Evolutionary conservation across 2,797 vertebrate genomes (phyloP).

Genomic region (Squalus acanthias): DNA sequence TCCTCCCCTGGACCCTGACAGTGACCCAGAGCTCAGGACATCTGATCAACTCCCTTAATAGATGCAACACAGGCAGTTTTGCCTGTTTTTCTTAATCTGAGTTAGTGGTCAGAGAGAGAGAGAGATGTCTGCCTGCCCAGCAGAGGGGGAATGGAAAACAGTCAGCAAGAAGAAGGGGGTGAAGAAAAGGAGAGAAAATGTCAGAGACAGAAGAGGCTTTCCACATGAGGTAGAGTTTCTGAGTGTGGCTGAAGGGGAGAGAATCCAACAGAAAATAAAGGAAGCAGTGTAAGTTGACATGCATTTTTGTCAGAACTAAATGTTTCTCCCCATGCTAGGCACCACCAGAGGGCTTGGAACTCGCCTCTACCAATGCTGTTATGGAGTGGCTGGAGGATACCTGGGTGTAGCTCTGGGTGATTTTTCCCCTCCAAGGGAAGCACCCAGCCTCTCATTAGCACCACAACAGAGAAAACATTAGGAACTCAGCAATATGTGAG

Average conservation of each 20-base stretch:
- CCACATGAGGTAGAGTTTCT: background rate
- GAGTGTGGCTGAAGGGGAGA: conserved; percentile 41
- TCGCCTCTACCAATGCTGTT: background rate
- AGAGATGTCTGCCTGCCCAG: background rate
- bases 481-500: background rate
- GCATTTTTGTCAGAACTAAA: background rate
- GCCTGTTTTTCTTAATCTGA: background rate
- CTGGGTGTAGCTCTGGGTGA: background rate
- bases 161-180: conserved; percentile 57
- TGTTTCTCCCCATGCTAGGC: too few species aligned
- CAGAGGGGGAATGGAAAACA: conserved; percentile 57
- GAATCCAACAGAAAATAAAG: conserved; percentile 52
- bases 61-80: background rate
- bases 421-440: background rate
- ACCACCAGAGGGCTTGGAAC: background rate
- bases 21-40: background rate
- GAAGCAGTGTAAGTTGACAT: conserved; percentile 54
- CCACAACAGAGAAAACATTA: background rate
- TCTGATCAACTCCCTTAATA: background rate
- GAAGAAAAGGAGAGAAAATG: conserved; percentile 41
- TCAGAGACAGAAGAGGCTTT: background rate
- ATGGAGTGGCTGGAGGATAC: background rate
- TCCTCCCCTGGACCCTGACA: background rate
- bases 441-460: background rate
- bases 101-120: background rate